Conservation (phyloP, 2,113 vertebrate genomes). For the Hirundichthys speculiger region DNA sequence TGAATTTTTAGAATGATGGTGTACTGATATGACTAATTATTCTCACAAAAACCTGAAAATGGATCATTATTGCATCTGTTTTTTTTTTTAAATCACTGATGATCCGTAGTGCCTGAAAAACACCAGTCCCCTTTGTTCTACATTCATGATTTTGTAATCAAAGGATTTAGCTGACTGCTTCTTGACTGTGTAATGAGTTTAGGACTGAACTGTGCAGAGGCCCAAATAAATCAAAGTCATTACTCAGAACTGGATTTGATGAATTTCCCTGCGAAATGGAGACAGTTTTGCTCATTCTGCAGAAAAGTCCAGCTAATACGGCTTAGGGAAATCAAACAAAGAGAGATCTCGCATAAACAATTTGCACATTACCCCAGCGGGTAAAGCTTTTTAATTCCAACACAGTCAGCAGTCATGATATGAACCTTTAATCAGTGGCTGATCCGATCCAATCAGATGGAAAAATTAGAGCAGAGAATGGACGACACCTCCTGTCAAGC, state of each 20-base stretch:
- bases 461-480: conserved; percentile 10
- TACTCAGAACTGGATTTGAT: conserved; percentile 75
- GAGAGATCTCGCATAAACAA: conserved; percentile 55
- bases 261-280: conserved; percentile 57
- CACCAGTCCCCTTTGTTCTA: conserved; percentile 25
- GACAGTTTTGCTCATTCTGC: conserved; percentile 64
- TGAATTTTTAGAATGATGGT: no score
- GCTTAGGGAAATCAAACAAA: conserved; percentile 37
- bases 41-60: no score
- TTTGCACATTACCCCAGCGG: conserved; percentile 32
- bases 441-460: conserved; percentile 23
- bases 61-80: conserved; percentile 42
- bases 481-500: conserved; percentile 26
- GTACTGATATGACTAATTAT: no score
- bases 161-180: conserved; percentile 54
- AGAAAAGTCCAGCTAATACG: conserved; percentile 43
- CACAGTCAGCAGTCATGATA: background rate
- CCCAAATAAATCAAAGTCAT: conserved; percentile 75
- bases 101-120: conserved; percentile 27
- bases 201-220: conserved; percentile 47
- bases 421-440: conserved; percentile 37
- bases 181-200: conserved; percentile 47
- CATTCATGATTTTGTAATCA: conserved; percentile 40
- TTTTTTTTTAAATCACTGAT: conserved; percentile 40
- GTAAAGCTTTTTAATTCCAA: conserved; percentile 56